A percentile compares a stretch with the other conserved stretches of the same genome.
Conservation (phyloP, 2,888 invertebrate species). For the Onthophagus sagittarius region DNA sequence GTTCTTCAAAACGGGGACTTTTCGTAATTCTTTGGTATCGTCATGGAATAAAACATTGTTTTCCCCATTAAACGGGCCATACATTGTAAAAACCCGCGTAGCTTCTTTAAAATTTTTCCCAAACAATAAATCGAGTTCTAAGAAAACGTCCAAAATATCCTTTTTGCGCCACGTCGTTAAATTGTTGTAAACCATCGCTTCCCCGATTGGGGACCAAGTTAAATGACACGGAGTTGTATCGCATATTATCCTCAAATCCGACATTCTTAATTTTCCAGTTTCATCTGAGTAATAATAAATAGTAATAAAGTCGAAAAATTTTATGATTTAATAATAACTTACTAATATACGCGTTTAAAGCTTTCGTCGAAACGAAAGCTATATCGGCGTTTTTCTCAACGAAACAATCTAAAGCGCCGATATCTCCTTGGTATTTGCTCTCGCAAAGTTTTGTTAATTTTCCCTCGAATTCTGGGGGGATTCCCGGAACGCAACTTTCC, state of each 20-base stretch:
- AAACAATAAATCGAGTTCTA: constrained; percentile 67
- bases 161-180: constrained; percentile 55
- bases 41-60: constrained; percentile 65
- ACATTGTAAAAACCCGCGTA: constrained; percentile 65
- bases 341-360: constrained; percentile 42
- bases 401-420: constrained; percentile 64
- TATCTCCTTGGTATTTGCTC: constrained; percentile 53
- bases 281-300: constrained; percentile 15
- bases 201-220: constrained; percentile 66
- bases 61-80: constrained; percentile 62
- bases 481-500: constrained; percentile 60
- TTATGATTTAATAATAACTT: neutral
- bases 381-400: constrained; percentile 69
- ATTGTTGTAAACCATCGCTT: constrained; percentile 61
- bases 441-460: constrained; percentile 37
- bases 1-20: constrained; percentile 38
- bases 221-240: constrained; percentile 54
- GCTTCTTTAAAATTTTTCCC: constrained; percentile 58
- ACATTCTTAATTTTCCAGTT: constrained; percentile 29
- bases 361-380: constrained; percentile 60
- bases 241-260: constrained; percentile 57
- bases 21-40: constrained; percentile 46
- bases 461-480: constrained; percentile 36
- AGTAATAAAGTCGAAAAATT: neutral
- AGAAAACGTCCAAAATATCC: constrained; percentile 67